phyloP scores from a whole-genome alignment of 2,797 vertebrate species.

The Garrulus glandarius region DNA sequence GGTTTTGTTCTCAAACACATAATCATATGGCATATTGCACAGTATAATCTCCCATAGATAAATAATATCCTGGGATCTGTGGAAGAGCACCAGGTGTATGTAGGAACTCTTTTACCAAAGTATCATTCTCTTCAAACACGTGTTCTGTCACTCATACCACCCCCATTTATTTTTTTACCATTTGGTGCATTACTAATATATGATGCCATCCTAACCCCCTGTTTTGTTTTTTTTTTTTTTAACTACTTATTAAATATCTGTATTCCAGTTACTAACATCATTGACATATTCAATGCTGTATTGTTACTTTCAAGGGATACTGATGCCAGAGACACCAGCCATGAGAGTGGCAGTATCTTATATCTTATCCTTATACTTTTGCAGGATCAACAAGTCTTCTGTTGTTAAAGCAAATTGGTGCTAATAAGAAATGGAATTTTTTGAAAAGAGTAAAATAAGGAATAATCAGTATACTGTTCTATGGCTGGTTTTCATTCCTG shows the following conservation, averaged over 20 bases:
- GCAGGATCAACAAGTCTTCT: background rate
- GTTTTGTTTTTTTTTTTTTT: background rate
- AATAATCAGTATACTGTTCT: background rate
- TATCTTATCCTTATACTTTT: background rate
- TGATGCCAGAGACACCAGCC: background rate
- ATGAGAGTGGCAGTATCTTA: background rate
- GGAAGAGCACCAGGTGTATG: background rate
- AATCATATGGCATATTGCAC: background rate
- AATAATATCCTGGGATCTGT: background rate
- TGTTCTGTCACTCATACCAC: background rate
- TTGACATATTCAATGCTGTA: background rate
- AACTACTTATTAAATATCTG: background rate
- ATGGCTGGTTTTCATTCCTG: background rate
- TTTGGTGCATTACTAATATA: background rate
- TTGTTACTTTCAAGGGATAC: background rate
- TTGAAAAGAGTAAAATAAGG: background rate
- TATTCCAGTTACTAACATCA: background rate
- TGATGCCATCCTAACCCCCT: background rate
- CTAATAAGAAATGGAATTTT: background rate
- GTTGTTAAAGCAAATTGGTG: background rate
- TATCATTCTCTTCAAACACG: background rate
- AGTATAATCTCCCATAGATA: background rate
- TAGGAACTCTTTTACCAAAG: background rate
- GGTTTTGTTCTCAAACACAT: background rate
- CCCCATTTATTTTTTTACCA: background rate